Conservation (phyloP, 2,888 invertebrate species). For the Anthophora plumipes region DNA sequence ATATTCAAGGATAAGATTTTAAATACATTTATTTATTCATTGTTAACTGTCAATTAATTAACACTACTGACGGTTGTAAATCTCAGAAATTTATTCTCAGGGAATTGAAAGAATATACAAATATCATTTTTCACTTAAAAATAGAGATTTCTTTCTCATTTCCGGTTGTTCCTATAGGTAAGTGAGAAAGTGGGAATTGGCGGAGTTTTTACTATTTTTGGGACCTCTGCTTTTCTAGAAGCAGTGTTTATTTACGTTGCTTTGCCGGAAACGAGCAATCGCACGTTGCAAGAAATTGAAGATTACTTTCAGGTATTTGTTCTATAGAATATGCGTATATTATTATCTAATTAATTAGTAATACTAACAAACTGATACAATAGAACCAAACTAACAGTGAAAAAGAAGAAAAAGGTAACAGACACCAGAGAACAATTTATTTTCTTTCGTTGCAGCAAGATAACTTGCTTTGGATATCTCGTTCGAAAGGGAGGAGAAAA, state of each 20-base stretch:
- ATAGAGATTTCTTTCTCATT: too few species aligned
- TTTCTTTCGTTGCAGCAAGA: conserved; percentile 70
- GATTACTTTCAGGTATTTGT: conserved; percentile 90
- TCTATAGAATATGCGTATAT: background rate
- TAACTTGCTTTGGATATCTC: conserved; percentile 79
- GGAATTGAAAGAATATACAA: too few species aligned
- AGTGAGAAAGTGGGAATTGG: conserved; percentile 86
- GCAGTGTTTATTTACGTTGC: conserved; percentile 89
- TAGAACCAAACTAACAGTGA: too few species aligned
- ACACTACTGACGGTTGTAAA: too few species aligned
- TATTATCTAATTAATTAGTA: conserved; percentile 6
- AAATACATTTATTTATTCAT: too few species aligned
- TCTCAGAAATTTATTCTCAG: too few species aligned
- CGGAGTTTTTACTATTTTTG: conserved; percentile 91
- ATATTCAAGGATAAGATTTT: too few species aligned
- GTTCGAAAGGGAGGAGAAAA: conserved; percentile 64
- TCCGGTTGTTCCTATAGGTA: conserved; percentile 63
- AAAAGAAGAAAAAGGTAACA: background rate
- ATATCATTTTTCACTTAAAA: too few species aligned
- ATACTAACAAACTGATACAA: too few species aligned
- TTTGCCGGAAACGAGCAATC: conserved; percentile 91
- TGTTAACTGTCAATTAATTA: too few species aligned
- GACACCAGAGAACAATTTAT: background rate
- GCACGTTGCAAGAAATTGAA: conserved; percentile 90
- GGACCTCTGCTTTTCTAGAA: conserved; percentile 87